Percentiles rank a stretch among this genome's conserved stretches.
These are phyloP conservation scores for Gopherus evgoodei DNA, from an alignment of 2,113 vertebrate species.

Conservation along the genomic window DNA sequence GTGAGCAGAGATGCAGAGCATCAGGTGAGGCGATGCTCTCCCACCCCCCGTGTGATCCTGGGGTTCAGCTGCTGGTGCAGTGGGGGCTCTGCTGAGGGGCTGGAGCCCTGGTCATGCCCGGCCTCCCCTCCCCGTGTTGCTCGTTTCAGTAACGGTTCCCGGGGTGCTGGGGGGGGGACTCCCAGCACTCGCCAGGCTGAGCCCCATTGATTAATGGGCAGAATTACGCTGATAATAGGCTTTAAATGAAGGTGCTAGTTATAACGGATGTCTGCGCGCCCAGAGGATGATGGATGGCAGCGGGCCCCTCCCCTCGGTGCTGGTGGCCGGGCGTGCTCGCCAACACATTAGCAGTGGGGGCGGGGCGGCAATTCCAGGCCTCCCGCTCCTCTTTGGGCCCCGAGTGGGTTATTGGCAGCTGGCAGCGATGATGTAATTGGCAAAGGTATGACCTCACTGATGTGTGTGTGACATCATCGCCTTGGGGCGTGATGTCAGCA, in stretches of 20 bases:
- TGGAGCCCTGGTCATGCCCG: neutral
- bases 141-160: rapidly evolving
- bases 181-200: neutral
- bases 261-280: neutral
- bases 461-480: no score
- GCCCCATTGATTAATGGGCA: constrained; percentile 18
- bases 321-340: neutral
- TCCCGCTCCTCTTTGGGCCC: neutral
- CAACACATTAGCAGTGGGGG: neutral
- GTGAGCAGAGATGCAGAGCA: no score
- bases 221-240: constrained; percentile 52
- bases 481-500: no score
- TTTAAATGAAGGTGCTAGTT: constrained; percentile 55
- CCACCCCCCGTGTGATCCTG: no score
- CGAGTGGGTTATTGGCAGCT: no score
- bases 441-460: no score
- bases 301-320: neutral
- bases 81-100: neutral
- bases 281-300: constrained; percentile 37
- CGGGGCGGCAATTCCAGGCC: neutral
- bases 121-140: neutral
- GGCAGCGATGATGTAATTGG: neutral
- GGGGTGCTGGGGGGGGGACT: neutral
- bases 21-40: no score
- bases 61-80: neutral